Evolutionary conservation across 2,888 invertebrate genomes (phyloP), one percentile per base, ranked within the genome.

Genomic region (Sinhomidia bicolor): DNA sequence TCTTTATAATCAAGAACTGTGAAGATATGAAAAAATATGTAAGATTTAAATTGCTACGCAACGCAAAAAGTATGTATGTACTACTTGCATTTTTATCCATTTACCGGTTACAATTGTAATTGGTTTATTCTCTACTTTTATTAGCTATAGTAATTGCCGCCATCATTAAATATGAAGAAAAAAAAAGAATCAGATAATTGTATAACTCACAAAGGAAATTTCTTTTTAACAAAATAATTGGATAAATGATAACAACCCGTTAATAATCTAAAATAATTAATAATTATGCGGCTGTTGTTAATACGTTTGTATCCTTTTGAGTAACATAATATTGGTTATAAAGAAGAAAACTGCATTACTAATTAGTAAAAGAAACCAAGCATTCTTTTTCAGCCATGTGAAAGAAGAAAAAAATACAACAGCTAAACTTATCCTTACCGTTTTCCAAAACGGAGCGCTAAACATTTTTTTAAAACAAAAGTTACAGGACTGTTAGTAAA

Each of bases 361-460:
- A 6, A n/a, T 36, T 23, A 74, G 36, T 9, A 10, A 26, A 47
- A 0, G 44, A 74, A 74, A 47, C 47, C 47, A 74, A 74, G 14
- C 14, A 47, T 1, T 17, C 26, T 74, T 47, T n/a, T n/a, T n/a
- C n/a, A n/a, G n/a, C n/a, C n/a, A n/a, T n/a, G n/a, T n/a, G n/a
- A n/a, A n/a, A n/a, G n/a, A n/a, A n/a, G 47, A 74, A 26, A 7
- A 74, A 74, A 74, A 47, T 47, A 47, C 74, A 74, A 74, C 74
- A 71, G 47, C n/a, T n/a, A n/a, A n/a, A n/a, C n/a, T n/a, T n/a
- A n/a, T n/a, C n/a, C n/a, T n/a, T n/a, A n/a, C n/a, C n/a, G n/a
- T n/a, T n/a, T n/a, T n/a, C n/a, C n/a, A n/a, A n/a, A n/a, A n/a
- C n/a, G n/a, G n/a, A n/a, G n/a, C n/a, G n/a, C n/a, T n/a, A n/a